Evolutionary conservation across 2,797 vertebrate species (phyloP).

Genomic region (Enteromius radiatus): DNA sequence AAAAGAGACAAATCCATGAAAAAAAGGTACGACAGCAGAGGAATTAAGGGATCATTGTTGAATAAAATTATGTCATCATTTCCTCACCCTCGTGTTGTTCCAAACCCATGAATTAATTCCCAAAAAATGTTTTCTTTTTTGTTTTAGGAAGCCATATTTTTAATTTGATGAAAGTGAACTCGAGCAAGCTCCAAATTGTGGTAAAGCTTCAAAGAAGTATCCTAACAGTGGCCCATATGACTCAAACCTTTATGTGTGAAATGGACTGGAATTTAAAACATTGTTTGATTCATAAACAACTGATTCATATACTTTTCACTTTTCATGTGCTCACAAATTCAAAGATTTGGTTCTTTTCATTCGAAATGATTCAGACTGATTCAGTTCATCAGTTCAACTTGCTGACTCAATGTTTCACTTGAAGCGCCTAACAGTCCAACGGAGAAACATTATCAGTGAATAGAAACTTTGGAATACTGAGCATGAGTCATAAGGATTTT

Average conservation of each 20-base stretch:
- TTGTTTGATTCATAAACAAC: background rate
- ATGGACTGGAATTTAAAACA: background rate
- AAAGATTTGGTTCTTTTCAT: background rate
- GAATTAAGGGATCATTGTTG: background rate
- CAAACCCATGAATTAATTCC: background rate
- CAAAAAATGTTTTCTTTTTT: background rate
- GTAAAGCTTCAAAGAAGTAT: background rate
- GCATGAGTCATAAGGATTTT: background rate
- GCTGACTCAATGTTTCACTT: background rate
- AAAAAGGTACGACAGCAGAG: slow-evolving; percentile 15
- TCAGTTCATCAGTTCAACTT: background rate
- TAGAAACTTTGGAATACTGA: background rate
- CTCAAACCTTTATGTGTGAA: background rate
- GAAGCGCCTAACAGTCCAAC: background rate
- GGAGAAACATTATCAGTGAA: slow-evolving; percentile 20
- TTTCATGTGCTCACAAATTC: background rate
- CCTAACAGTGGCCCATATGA: background rate
- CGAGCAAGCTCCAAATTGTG: background rate
- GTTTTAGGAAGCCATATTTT: background rate
- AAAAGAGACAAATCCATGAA: slow-evolving; percentile 42
- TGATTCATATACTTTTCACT: background rate
- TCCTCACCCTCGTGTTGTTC: background rate
- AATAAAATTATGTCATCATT: background rate
- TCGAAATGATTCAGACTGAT: slow-evolving; percentile 10
- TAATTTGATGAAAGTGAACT: slow-evolving; percentile 4